Evolutionary conservation across 2,113 vertebrate species (phyloP), one percentile per base, ranked within the genome.

Genomic region (Tinamus guttatus): DNA sequence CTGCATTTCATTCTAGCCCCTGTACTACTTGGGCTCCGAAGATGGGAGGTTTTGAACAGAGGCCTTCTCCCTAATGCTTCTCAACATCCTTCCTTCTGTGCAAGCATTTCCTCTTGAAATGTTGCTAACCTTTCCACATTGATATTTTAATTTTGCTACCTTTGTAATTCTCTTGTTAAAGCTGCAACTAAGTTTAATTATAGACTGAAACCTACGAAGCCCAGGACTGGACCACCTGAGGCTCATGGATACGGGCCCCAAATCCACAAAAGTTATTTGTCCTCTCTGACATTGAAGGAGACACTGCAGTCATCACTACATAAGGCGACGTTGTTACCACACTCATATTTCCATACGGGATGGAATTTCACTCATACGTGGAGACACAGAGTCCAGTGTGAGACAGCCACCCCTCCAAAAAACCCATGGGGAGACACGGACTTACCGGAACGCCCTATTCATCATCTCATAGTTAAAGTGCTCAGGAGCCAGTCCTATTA

Each of bases 401-500:
- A 9, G 27, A 11, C 19, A 76, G 21, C 6, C 36, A n/a, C 20
- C 11, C 2, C 4, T 11, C 34, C 20, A 8, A 16, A 58, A 17
- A 21, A 30, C 8, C 54, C 36, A 21, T 0, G 0, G 74, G 52
- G 20, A 62, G 36, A 40, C 30, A 30, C 13, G 32, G 32, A 84
- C 96, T 98, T 96, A 99, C 99, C 98, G 98, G 94, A 99, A 99
- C 6, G 99, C 99, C 91, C 95, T 97, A 97, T 99, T 99, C 96
- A 99, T 98, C 90, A 96, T 98, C 93, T 99, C 97, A 49, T 99
- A 99, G 98, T 99, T 98, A 93, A 99, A 99, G 90, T 98, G 98
- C 67, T 99, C 98, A 14, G 99, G 99, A 87, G 99, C 98, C 91
- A 99, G 97, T 86, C 99, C 99, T 17, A 99, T 78, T 71, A 99